Conservation (phyloP, 1,140 invertebrate species). For the Agrypnia vestita region DNA sequence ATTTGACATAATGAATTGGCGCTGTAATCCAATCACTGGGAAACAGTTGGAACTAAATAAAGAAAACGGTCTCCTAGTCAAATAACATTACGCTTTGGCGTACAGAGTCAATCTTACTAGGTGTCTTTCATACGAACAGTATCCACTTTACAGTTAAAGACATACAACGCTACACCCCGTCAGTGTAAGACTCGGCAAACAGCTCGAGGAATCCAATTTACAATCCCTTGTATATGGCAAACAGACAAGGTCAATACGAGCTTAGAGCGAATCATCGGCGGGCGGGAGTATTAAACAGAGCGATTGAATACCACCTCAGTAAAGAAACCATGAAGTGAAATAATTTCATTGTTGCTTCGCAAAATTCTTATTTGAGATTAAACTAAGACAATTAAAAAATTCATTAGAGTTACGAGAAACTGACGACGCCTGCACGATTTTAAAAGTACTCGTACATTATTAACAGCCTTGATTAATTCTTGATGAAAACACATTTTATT, state of each 20-base stretch:
- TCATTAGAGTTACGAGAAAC: too few relatives aligned
- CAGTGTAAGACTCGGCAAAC: slow-evolving; percentile 32
- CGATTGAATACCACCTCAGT: not conserved
- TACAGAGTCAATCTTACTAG: not conserved
- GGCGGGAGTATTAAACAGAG: slow-evolving; percentile 9
- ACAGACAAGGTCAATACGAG: slow-evolving; percentile 26
- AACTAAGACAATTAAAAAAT: too few relatives aligned
- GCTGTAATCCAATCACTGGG: not conserved
- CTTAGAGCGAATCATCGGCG: not conserved
- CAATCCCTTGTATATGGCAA: slow-evolving; percentile 28
- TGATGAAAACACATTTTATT: too few relatives aligned
- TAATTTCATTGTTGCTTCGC: not conserved
- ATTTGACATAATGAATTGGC: too few relatives aligned
- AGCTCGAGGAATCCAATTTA: slow-evolving; percentile 38
- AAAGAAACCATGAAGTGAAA: not conserved
- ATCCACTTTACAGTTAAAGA: not conserved
- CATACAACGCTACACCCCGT: not conserved
- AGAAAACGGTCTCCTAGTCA: slow-evolving; percentile 2
- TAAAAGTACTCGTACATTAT: too few relatives aligned
- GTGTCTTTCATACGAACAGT: slow-evolving; percentile 20
- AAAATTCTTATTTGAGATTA: too few relatives aligned
- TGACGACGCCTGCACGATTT: too few relatives aligned
- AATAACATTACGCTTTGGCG: slow-evolving; percentile 3
- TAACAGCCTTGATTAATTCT: too few relatives aligned
- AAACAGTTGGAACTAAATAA: slow-evolving; percentile 19